Evolutionary conservation across 2,113 vertebrate genomes (phyloP).

Genomic region (Bungarus multicinctus): DNA sequence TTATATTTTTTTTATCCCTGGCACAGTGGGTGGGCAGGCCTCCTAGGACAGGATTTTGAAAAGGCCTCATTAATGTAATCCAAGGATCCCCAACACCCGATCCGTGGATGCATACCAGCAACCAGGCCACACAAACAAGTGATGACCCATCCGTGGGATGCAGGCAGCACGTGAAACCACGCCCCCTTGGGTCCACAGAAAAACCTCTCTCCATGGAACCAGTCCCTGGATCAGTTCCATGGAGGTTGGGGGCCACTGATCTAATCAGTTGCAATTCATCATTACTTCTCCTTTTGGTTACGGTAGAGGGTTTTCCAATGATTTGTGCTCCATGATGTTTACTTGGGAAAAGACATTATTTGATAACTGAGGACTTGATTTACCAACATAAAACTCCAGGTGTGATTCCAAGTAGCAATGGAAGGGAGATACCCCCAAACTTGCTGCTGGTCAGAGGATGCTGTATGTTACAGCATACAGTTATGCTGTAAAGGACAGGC

Average conservation of each 20-base stretch:
- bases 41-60: neutral
- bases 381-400: neutral
- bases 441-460: neutral
- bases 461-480: no score
- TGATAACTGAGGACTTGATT: neutral
- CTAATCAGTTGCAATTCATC: neutral
- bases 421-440: neutral
- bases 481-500: neutral
- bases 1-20: neutral
- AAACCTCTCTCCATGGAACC: neutral
- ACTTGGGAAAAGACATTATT: neutral
- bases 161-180: no score
- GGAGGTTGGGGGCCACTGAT: neutral
- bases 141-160: neutral
- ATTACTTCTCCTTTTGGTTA: neutral
- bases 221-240: neutral
- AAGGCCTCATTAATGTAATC: neutral
- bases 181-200: no score
- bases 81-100: neutral
- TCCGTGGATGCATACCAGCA: neutral
- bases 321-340: neutral
- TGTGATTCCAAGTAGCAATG: neutral
- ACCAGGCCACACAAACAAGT: neutral
- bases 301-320: neutral
- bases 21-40: neutral